A percentile compares a stretch with the other conserved stretches of the same genome.
These are phyloP conservation scores for Oeneis ivallda DNA, from an alignment of 2,888 invertebrate genomes.

Conservation along the genomic window DNA sequence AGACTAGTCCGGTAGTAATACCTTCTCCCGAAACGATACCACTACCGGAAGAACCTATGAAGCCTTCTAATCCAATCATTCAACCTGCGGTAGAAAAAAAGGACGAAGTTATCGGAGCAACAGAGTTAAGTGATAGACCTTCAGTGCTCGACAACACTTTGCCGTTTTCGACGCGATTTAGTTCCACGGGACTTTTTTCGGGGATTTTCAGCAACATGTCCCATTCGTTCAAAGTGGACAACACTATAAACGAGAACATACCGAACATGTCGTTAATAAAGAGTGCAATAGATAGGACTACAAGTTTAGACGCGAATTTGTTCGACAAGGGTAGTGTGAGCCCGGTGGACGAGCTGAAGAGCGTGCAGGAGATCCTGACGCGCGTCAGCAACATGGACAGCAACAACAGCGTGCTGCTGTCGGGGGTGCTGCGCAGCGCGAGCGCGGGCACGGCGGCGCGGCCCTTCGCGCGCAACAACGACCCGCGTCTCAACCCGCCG, in stretches of 20 bases:
- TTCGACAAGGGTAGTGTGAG: conserved; percentile 66
- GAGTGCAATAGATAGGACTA: conserved; percentile 78
- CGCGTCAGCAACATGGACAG: conserved; percentile 79
- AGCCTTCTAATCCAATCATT: conserved; percentile 42
- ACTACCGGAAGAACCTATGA: conserved; percentile 66
- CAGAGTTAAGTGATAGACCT: conserved; percentile 53
- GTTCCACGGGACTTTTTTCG: conserved; percentile 71
- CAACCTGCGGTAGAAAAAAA: conserved; percentile 35
- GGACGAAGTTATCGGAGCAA: conserved; percentile 28
- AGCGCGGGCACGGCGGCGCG: conserved; percentile 24
- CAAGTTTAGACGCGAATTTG: conserved; percentile 72
- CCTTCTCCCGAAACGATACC: conserved; percentile 69
- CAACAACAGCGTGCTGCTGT: conserved; percentile 75
- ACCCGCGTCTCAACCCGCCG: conserved; percentile 75
- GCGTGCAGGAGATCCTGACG: conserved; percentile 75
- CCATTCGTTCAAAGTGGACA: conserved; percentile 59
- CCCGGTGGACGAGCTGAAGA: conserved; percentile 70
- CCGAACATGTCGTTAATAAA: conserved; percentile 76
- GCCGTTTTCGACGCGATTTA: conserved; percentile 67
- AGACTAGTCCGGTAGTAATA: conserved; percentile 60
- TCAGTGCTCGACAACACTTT: conserved; percentile 58
- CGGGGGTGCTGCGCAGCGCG: conserved; percentile 67
- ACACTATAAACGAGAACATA: conserved; percentile 64
- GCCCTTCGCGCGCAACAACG: conserved; percentile 49
- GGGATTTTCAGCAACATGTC: conserved; percentile 73